phyloP scores from a whole-genome alignment of 1,140 invertebrate genomes.

The Drosophila subpulchrella region DNA sequence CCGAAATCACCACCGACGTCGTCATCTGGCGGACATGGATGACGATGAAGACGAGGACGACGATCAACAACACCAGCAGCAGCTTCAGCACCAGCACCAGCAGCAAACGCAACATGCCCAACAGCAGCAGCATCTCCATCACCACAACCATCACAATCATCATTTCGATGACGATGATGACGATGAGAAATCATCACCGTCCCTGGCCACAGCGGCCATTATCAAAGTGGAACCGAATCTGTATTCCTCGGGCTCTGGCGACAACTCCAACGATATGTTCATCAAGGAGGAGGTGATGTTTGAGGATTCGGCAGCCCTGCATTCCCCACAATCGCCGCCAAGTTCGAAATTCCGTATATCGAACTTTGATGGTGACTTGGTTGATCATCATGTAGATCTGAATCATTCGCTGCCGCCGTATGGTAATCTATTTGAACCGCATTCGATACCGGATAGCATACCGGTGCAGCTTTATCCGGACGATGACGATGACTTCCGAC shows the following conservation, averaged over 20 bases:
- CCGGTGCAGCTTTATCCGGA: constrained; percentile 81
- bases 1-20: constrained; percentile 84
- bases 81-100: constrained; percentile 17
- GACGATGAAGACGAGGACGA: constrained; percentile 75
- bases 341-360: constrained; percentile 83
- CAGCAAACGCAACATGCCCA: constrained; percentile 44
- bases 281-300: constrained; percentile 83
- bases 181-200: constrained; percentile 84
- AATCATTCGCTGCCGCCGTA: constrained; percentile 78
- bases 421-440: constrained; percentile 80
- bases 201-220: constrained; percentile 81
- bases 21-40: constrained; percentile 78
- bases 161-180: constrained; percentile 82
- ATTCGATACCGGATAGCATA: constrained; percentile 83
- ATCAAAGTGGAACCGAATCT: constrained; percentile 83
- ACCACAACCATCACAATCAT: constrained; percentile 72
- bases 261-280: constrained; percentile 83
- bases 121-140: constrained; percentile 57
- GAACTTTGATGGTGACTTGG: constrained; percentile 79
- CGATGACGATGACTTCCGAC: constrained; percentile 80
- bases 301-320: constrained; percentile 75
- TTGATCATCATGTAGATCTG: constrained; percentile 79
- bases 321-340: constrained; percentile 80
- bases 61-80: constrained; percentile 41
- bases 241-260: constrained; percentile 78